Conservation (phyloP, 1,140 invertebrate genomes). For the Cydia fagiglandana region DNA sequence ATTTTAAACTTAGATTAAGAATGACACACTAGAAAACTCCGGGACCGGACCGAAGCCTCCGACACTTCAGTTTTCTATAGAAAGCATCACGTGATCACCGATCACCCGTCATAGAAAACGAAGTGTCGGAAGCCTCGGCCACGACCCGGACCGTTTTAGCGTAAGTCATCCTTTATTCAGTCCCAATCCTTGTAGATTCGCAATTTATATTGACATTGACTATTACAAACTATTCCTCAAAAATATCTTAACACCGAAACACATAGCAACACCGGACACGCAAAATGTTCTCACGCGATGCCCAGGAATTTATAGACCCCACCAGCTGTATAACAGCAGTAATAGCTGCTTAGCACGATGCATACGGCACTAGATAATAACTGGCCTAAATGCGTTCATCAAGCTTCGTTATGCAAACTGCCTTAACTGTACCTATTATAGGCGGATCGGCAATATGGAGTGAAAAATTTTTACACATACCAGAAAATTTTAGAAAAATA, state of each 20-base stretch:
- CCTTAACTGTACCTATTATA: not conserved
- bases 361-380: slow-evolving; percentile 30
- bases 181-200: no score
- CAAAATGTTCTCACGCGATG: slow-evolving; percentile 31
- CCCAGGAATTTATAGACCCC: not conserved
- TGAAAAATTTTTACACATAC: no score
- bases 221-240: not conserved
- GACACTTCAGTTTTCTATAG: no score
- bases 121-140: no score
- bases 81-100: no score
- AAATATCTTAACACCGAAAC: slow-evolving; percentile 29
- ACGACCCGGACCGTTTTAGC: no score
- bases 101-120: no score
- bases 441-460: not conserved
- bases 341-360: slow-evolving; percentile 31
- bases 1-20: no score
- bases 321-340: not conserved
- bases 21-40: no score
- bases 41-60: no score
- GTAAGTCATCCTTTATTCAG: no score
- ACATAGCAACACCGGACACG: not conserved
- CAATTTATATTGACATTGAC: not conserved
- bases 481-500: no score
- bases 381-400: slow-evolving; percentile 8
- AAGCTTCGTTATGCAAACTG: slow-evolving; percentile 17